Evolutionary conservation across 2,888 invertebrate species (phyloP), one percentile per base, ranked within the genome.

Genomic region (Machimus atricapillus): DNA sequence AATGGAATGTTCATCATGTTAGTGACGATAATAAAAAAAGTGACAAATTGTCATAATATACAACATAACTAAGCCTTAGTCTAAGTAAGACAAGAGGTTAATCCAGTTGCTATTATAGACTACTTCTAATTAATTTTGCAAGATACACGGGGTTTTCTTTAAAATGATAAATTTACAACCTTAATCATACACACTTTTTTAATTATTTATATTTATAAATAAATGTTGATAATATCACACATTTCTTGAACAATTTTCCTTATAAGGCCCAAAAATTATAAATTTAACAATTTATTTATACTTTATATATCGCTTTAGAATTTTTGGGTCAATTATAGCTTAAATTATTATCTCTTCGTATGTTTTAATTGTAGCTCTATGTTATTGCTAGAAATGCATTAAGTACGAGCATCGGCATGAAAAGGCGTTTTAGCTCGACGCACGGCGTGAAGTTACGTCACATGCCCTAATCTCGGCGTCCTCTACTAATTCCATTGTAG

Each of bases 221-320:
- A 85, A 87, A 86, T 88, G 88, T 87, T 88, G 88, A 88, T 88
- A 87, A 88, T 88, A 88, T 88, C 88, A 88, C 88, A 88, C 88
- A 88, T 88, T 88, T 88, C 85, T 88, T 88, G 88, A 88, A 88
- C 88, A 87, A 88, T 87, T 87, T 88, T 86, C 76, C 82, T 82
- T 82, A 82, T 82, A 82, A 82, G 82, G 82, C 82, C 82, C 82
- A 82, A 82, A 82, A 82, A 82, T 82, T 66, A 34, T 82, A 82
- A 82, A 58, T 58, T 37, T 58, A 82, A 58, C 58, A 58, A 58
- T 58, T 82, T 23, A 76, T 76, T 76, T 76, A 82, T 82, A 82
- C 19, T 82, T 82, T 81, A 81, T 81, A 58, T 82, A 82, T 58
- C 82, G 66, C n/a, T 82, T 82, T 82, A 82, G 82, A 82, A 82